Evolutionary conservation across 2,113 vertebrate genomes (phyloP).

Genomic region (Hippocampus comes): DNA sequence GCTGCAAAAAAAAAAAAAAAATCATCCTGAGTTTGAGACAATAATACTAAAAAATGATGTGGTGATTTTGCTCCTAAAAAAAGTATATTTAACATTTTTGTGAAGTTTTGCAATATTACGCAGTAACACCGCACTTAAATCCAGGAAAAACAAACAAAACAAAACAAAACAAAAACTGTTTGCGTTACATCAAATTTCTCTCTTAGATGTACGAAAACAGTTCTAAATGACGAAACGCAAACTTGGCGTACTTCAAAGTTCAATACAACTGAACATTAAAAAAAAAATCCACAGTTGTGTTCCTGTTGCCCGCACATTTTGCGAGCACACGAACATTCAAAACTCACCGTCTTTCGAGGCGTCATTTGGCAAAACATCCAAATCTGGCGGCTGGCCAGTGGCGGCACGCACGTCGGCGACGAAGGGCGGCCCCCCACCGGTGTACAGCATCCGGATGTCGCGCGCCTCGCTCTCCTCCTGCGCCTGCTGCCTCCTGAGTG

Average conservation of each 20-base stretch:
- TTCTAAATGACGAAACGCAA: not conserved
- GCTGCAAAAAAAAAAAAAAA: no score
- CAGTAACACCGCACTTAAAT: not conserved
- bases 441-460: constrained; percentile 71
- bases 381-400: constrained; percentile 23
- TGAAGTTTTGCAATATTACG: no score
- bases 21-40: no score
- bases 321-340: not conserved
- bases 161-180: not conserved
- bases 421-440: constrained; percentile 22
- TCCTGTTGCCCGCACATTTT: no score
- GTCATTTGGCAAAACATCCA: constrained; percentile 54
- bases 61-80: no score
- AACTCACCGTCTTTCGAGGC: constrained; percentile 58
- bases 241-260: no score
- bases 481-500: constrained; percentile 85
- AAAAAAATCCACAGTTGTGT: no score
- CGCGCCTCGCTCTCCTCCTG: constrained; percentile 84
- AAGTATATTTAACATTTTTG: no score
- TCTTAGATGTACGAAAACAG: not conserved
- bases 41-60: no score
- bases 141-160: no score
- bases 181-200: no score
- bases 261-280: no score
- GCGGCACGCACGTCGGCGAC: constrained; percentile 14